Evolutionary conservation across 2,797 vertebrate species (phyloP).

Genomic region (Bufotes viridis): DNA sequence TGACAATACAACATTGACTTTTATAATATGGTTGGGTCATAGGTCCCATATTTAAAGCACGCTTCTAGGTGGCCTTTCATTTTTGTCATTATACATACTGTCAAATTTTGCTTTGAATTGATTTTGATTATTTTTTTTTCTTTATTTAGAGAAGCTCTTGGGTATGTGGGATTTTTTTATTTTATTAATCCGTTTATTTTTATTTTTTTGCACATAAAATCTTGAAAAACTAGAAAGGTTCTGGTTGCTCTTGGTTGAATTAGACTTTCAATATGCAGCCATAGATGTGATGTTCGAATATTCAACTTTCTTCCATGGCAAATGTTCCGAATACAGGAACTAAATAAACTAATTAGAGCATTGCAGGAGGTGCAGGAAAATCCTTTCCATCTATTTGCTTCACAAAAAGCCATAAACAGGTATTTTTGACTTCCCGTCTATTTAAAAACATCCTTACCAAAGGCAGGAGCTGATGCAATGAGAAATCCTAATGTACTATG

Average conservation of each 20-base stretch:
- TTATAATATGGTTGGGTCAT: too few species aligned
- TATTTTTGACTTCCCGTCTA: neutral
- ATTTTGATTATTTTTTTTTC: too few species aligned
- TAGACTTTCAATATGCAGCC: neutral
- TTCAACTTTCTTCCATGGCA: neutral
- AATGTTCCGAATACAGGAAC: neutral
- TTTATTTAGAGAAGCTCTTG: too few species aligned
- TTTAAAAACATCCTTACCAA: neutral
- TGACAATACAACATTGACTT: too few species aligned
- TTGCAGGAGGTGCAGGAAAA: neutral
- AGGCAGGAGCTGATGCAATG: neutral
- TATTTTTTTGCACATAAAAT: too few species aligned
- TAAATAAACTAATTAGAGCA: neutral
- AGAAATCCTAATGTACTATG: slow-evolving; percentile 38
- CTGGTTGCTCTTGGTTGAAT: neutral
- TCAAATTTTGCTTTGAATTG: too few species aligned
- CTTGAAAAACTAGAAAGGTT: too few species aligned
- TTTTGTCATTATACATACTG: too few species aligned
- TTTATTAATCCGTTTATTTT: too few species aligned
- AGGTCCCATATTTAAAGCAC: too few species aligned
- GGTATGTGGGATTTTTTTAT: too few species aligned
- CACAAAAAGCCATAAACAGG: neutral
- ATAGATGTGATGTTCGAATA: neutral
- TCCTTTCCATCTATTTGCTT: neutral
- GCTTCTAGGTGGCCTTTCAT: too few species aligned